Evolutionary conservation across 2,797 vertebrate genomes (phyloP), one percentile per base, ranked within the genome.

Genomic region (Enteromius fasciolatus): DNA sequence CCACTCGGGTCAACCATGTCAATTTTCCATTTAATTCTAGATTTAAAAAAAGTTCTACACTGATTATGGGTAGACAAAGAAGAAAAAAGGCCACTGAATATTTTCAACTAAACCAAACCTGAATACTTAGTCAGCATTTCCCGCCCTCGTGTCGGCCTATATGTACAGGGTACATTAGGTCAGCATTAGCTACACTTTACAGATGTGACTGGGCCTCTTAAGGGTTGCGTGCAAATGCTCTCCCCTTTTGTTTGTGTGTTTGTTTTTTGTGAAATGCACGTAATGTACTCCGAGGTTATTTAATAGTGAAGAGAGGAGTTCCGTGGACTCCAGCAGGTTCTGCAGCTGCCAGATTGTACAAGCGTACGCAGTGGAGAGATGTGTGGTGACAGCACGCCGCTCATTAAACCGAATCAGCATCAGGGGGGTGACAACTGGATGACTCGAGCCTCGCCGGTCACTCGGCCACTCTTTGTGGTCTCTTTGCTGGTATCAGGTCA

Each of bases 291-390:
- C 83, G 82, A 69, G 44, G 74, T 59, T 79, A 54, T 72, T 44
- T 52, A 48, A 80, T 48, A 76, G 94, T 94, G 74, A 63, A 95
- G 84, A 95, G 95, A 94, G 95, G 95, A 54, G 90, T 95, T 54
- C 93, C 96, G 89, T 95, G 94, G 92, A 97, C 96, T 91, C 96
- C 96, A 90, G 96, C 97, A 28, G 97, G 97, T 94, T 97, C 94
- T 20, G 94, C 96, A 88, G 95, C 97, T 93, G 97, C 97, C 95
- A 96, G 96, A 91, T 96, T 97, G 94, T 97, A 97, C 94, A 98
- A 98, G 94, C 97, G 97, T 97, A 94, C 94, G 94, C 83, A 91
- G 90, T 90, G 91, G 90, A 90, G 92, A 91, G 92, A 95, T 93
- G 93, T 94, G 92, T 91, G 91, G 87, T 94, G 95, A 95, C 94